phyloP scores from a whole-genome alignment of 2,113 vertebrate species.

The Emydura subglobosa region DNA sequence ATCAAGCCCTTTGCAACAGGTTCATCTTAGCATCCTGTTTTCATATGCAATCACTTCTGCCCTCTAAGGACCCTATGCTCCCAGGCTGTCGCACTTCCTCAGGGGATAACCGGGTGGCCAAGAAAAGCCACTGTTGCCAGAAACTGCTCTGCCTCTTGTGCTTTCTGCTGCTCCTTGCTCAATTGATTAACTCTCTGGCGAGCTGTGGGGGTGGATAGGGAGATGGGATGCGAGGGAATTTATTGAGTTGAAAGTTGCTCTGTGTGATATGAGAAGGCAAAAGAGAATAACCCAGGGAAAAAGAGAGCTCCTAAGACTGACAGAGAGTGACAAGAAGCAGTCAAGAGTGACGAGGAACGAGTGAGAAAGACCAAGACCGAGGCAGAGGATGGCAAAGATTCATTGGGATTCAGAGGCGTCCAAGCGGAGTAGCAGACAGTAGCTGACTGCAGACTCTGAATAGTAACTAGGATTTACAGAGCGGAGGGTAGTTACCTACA shows the following conservation, averaged over 20 bases:
- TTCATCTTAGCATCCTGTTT: background rate
- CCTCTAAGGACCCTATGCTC: background rate
- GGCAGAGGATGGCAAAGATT: accelerated
- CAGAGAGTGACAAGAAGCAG: background rate
- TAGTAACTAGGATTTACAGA: background rate
- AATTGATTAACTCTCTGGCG: background rate
- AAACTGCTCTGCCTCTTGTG: background rate
- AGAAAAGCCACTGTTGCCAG: background rate
- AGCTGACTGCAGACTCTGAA: background rate
- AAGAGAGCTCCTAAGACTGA: background rate
- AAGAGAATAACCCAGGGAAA: background rate
- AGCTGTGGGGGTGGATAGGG: background rate
- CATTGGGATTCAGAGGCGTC: background rate
- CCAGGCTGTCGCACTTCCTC: background rate
- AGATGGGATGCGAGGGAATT: background rate
- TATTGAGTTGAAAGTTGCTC: background rate
- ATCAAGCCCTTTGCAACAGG: no score
- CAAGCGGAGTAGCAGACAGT: background rate
- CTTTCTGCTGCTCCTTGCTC: background rate
- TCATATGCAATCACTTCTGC: accelerated
- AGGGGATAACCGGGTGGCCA: background rate
- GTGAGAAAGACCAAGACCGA: background rate
- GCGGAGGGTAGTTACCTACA: background rate
- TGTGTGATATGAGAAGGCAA: background rate
- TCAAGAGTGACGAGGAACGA: background rate